Evolutionary conservation across 2,113 vertebrate species (phyloP).

Genomic region (Eptatretus burgeri): DNA sequence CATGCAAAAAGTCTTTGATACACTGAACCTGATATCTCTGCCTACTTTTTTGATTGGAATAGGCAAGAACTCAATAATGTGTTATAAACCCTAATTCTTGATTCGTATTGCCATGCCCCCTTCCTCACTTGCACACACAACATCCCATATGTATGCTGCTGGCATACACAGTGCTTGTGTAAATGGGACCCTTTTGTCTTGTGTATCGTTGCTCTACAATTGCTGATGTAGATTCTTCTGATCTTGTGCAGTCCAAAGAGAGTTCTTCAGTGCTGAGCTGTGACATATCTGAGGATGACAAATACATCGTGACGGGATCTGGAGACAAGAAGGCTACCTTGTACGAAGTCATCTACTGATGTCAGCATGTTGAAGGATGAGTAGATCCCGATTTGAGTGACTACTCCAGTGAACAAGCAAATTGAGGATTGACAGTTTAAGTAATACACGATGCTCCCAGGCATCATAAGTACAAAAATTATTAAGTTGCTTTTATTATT

Average conservation of each 20-base stretch:
- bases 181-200: constrained; percentile 4
- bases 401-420: no score
- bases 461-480: no score
- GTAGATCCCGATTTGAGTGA: no score
- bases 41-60: no score
- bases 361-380: background rate
- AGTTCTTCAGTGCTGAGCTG: constrained; percentile 85
- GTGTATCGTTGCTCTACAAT: constrained; percentile 11
- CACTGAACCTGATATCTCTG: no score
- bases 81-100: no score
- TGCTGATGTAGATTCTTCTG: background rate
- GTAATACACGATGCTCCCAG: no score
- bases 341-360: constrained; percentile 90
- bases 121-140: constrained; percentile 6
- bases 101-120: no score
- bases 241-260: constrained; percentile 44
- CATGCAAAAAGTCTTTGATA: no score
- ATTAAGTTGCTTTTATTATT: no score
- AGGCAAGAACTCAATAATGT: no score
- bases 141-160: constrained; percentile 7
- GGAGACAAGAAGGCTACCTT: constrained; percentile 95
- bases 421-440: no score
- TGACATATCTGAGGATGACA: constrained; percentile 71
- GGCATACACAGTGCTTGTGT: background rate
- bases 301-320: constrained; percentile 83